These are phyloP conservation scores for Melanotaenia maccullochi DNA, from an alignment of 2,797 vertebrate species.

Conservation along the genomic window DNA sequence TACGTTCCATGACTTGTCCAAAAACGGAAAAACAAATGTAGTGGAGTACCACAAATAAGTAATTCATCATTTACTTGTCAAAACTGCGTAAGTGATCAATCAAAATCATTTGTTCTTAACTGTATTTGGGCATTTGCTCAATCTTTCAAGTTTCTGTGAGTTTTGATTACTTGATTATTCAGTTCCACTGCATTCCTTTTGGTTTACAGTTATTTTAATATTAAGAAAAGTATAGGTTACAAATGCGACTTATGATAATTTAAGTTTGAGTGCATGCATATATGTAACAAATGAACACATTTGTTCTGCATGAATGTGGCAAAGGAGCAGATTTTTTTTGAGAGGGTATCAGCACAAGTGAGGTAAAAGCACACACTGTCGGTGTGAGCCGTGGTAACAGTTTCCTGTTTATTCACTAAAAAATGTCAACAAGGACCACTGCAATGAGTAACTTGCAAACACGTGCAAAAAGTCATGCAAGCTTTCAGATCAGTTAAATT, in stretches of 20 bases:
- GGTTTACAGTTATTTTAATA: not conserved
- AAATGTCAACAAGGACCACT: not conserved
- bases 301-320: constrained; percentile 7
- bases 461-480: not conserved
- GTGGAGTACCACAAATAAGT: not conserved
- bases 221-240: not conserved
- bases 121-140: not conserved
- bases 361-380: constrained; percentile 34
- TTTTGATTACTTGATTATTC: not conserved
- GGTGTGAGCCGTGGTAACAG: not conserved
- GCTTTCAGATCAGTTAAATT: not conserved
- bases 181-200: not conserved
- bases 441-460: not conserved
- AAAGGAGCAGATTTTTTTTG: constrained; percentile 21
- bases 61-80: not conserved
- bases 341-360: not conserved
- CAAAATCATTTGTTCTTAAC: not conserved
- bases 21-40: not conserved
- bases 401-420: not conserved
- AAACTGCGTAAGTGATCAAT: not conserved
- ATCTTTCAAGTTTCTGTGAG: not conserved
- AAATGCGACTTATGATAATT: not conserved
- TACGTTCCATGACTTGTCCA: not conserved
- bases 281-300: constrained; percentile 1
- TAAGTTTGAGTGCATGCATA: not conserved